phyloP scores from a whole-genome alignment of 2,888 invertebrate species.

The Bembecia ichneumoniformis region DNA sequence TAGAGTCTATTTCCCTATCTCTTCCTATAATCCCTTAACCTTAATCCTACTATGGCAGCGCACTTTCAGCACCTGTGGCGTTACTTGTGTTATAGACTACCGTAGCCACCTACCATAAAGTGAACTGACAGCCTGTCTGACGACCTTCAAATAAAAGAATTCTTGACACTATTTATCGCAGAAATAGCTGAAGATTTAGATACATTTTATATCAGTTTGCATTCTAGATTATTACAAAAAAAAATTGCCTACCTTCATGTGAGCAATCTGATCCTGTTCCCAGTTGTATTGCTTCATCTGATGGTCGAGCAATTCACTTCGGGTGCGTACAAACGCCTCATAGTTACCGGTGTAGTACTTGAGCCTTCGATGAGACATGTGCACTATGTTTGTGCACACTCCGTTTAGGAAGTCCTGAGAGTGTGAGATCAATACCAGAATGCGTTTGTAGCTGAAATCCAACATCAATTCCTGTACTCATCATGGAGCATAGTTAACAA shows the following conservation, averaged over 20 bases:
- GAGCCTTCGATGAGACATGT: conserved; percentile 92
- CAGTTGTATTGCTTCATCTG: conserved; percentile 99
- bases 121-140: too few relatives aligned
- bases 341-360: conserved; percentile 98
- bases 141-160: too few relatives aligned
- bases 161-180: too few relatives aligned
- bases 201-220: too few relatives aligned
- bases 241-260: conserved; percentile 88
- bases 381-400: conserved; percentile 96
- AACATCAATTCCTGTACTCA: not conserved
- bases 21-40: too few relatives aligned
- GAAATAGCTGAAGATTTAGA: too few relatives aligned
- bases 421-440: conserved; percentile 97
- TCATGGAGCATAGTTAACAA: not conserved
- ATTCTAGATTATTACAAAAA: too few relatives aligned
- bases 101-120: too few relatives aligned
- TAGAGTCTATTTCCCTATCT: too few relatives aligned
- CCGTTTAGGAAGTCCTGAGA: conserved; percentile 99
- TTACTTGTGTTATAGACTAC: too few relatives aligned
- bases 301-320: conserved; percentile 95
- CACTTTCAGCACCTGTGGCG: too few relatives aligned
- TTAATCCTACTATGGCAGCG: too few relatives aligned
- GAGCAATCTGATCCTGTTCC: conserved; percentile 99
- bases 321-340: conserved; percentile 94
- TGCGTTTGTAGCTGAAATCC: conserved; percentile 87